Evolutionary conservation across 2,797 vertebrate genomes (phyloP).

Genomic region (Todus mexicanus): DNA sequence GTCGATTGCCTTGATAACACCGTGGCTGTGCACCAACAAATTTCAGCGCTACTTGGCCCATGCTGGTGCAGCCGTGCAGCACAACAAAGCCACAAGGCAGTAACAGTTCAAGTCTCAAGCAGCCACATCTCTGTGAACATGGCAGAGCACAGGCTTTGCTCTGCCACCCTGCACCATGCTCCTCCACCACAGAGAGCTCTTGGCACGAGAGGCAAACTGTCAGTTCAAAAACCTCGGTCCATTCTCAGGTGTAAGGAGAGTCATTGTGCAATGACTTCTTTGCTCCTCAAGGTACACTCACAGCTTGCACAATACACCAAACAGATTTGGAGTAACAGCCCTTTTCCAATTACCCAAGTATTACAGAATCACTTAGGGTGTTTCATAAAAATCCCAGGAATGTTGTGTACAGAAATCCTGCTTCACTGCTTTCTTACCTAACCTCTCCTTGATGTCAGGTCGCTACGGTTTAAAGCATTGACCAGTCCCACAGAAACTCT

Average conservation of each 20-base stretch:
- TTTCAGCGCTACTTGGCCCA: neutral
- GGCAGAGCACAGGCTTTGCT: neutral
- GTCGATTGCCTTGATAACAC: too few relatives aligned
- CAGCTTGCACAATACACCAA: neutral
- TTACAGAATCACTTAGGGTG: neutral
- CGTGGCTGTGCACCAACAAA: neutral
- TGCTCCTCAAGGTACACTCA: neutral
- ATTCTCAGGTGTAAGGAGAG: neutral
- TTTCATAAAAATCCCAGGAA: conserved; percentile 21
- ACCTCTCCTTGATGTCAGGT: neutral
- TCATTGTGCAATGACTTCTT: neutral
- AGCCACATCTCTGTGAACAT: rapidly evolving
- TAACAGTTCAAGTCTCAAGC: neutral
- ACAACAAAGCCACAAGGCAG: rapidly evolving
- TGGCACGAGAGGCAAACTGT: rapidly evolving
- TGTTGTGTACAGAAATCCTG: neutral
- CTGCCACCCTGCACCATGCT: neutral
- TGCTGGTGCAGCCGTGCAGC: rapidly evolving
- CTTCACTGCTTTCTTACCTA: neutral
- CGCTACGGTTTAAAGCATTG: neutral
- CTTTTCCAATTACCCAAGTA: neutral
- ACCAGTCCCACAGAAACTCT: neutral
- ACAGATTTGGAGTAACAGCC: neutral
- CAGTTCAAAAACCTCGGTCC: neutral
- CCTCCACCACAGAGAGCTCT: neutral